Base-by-base conservation (phyloP, 2,888 invertebrate species). In the Eupeodes luniger region DNA sequence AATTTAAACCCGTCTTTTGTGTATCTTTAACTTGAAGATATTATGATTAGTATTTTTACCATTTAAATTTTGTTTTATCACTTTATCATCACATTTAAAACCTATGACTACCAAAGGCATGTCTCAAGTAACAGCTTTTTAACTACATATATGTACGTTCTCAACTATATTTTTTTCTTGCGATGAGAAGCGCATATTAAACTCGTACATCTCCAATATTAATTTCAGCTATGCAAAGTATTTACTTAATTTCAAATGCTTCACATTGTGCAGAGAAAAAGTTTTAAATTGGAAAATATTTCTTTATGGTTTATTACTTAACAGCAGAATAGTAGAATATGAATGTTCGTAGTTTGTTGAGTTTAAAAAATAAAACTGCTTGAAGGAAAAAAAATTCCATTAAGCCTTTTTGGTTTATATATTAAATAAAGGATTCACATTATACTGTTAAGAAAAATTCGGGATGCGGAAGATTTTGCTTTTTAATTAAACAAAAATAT, bases 401-500 rank as follows among this genome's bases (percentile, higher is more conserved):
- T 14, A 49, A 47, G 19, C 44, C 11, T 16, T 44, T 16, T 40
- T 4, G 62, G 27, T 5, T 59, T 6, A 34, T 6, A 34, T 59
- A 59, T 9, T 11, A 49, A 34, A 66, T 5, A 40, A 62, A 16
- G 40, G 40, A 40, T 40, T 40, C 40, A n/a, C 2, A 49, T n/a
- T n/a, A 49, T n/a, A 49, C 27, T 66, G 27, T 27, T 27, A 66
- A 49, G 49, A 4, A 34, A n/a, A 67, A 67, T 14, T 10, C 4
- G 34, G 51, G 12, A 51, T 16, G 66, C 27, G 36, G 34, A 66
- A 34, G 11, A 27, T 27, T 27, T 27, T 27, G 2, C 51, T 51
- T 67, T 67, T 53, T 67, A 51, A 67, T 67, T 34, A 67, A 67
- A 67, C 51, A 67, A 67, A 3, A 27, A 27, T 27, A 27, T 27